These are phyloP conservation scores for Cynopterus brachyotis DNA, from an alignment of 2,113 vertebrate genomes.

Conservation along the genomic window DNA sequence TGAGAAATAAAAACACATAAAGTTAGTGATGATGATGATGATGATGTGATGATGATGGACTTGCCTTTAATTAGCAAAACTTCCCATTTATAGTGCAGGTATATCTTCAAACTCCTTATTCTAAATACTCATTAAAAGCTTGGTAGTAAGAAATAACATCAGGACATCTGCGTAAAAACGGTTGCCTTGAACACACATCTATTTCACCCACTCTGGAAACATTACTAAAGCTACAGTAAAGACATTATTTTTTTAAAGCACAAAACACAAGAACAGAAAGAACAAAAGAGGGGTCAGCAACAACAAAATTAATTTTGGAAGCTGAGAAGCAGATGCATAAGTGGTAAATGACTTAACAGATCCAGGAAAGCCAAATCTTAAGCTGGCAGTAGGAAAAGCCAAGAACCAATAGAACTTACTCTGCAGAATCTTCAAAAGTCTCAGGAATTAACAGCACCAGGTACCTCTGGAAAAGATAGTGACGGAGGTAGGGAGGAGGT, in stretches of 20 bases:
- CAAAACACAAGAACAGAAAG: slow-evolving; percentile 37
- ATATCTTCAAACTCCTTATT: slow-evolving; percentile 32
- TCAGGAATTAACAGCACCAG: slow-evolving; percentile 61
- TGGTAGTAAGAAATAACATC: slow-evolving; percentile 24
- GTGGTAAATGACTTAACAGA: slow-evolving; percentile 38
- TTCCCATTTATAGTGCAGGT: background rate
- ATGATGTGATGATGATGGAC: background rate
- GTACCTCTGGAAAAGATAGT: slow-evolving; percentile 49
- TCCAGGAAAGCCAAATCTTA: slow-evolving; percentile 29
- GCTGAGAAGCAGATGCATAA: slow-evolving; percentile 45
- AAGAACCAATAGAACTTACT: slow-evolving; percentile 57
- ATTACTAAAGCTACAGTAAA: background rate
- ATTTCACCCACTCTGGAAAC: background rate
- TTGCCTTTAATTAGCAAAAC: slow-evolving; percentile 37
- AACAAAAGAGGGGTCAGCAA: slow-evolving; percentile 26
- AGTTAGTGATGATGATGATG: background rate
- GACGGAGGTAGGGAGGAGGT: background rate
- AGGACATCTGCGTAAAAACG: background rate
- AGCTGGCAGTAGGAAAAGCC: slow-evolving; percentile 36
- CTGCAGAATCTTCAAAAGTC: slow-evolving; percentile 53
- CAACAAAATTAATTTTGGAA: slow-evolving; percentile 55
- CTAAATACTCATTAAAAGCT: background rate
- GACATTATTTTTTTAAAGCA: slow-evolving; percentile 50
- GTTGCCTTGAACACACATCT: background rate
- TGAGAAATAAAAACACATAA: slow-evolving; percentile 37